Conservation (phyloP, 2,797 vertebrate species). For the Acanthurus lineatus region DNA sequence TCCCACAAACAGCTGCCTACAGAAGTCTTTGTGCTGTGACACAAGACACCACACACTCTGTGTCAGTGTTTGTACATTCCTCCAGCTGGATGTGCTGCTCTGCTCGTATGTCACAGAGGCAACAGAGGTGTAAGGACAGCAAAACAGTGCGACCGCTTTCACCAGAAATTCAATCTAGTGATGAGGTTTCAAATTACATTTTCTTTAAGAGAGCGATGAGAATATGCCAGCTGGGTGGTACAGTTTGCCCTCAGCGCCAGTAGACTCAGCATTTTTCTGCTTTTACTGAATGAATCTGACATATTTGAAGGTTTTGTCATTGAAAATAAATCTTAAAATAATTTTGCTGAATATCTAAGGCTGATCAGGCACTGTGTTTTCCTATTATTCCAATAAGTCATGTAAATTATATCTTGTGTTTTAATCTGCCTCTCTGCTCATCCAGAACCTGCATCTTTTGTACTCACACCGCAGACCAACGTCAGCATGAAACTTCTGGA, state of each 20-base stretch:
- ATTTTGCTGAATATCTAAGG: background rate
- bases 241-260: background rate
- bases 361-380: background rate
- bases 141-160: background rate
- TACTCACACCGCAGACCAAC: background rate
- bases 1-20: conserved; percentile 41
- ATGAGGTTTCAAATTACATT: background rate
- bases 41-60: conserved; percentile 45
- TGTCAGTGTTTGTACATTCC: conserved; percentile 27
- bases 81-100: conserved; percentile 27
- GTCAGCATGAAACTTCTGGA: background rate
- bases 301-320: background rate
- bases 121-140: background rate
- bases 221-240: background rate
- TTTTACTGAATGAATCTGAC: background rate
- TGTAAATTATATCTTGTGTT: background rate
- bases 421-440: background rate
- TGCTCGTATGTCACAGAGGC: background rate
- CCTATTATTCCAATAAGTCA: background rate
- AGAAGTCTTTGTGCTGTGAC: conserved; percentile 63
- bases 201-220: background rate
- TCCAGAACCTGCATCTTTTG: background rate
- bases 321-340: background rate
- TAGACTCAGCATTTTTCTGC: background rate
- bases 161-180: background rate